A percentile compares a stretch with the other conserved stretches of the same genome.
Conservation (phyloP, 2,888 invertebrate genomes). For the Alitta virens region DNA sequence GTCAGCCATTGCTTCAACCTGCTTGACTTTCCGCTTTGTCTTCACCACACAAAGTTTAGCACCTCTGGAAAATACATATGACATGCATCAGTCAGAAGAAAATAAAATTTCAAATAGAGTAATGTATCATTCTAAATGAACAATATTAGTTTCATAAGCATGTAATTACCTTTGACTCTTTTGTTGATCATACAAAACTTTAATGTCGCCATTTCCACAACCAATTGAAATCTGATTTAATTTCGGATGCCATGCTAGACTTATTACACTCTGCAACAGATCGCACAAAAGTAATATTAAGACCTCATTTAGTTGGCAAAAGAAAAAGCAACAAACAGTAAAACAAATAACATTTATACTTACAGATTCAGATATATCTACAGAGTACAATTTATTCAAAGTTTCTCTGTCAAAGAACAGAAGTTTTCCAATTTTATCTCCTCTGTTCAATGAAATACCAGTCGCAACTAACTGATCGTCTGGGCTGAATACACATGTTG, state of each 20-base stretch:
- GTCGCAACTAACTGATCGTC: slow-evolving; percentile 87
- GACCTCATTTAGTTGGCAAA: background rate
- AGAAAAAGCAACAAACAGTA: background rate
- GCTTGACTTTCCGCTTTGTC: slow-evolving; percentile 46
- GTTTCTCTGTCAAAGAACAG: slow-evolving; percentile 78
- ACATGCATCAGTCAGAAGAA: background rate
- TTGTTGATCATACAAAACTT: slow-evolving; percentile 86
- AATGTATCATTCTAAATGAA: too few species aligned
- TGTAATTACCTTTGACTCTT: slow-evolving; percentile 65
- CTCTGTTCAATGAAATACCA: slow-evolving; percentile 74
- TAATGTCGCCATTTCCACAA: slow-evolving; percentile 84
- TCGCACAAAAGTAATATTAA: background rate
- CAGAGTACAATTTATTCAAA: slow-evolving; percentile 71
- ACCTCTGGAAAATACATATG: slow-evolving; percentile 55
- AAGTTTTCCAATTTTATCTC: slow-evolving; percentile 58
- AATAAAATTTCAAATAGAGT: background rate
- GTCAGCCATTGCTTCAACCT: slow-evolving; percentile 79
- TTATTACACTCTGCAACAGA: slow-evolving; percentile 66
- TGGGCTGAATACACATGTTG: slow-evolving; percentile 79
- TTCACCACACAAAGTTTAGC: slow-evolving; percentile 39
- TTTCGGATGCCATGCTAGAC: slow-evolving; percentile 93
- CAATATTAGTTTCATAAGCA: background rate
- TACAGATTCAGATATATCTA: slow-evolving; percentile 73
- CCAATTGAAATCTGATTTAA: slow-evolving; percentile 95
- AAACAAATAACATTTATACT: slow-evolving; percentile 21